Evolutionary conservation across 2,888 invertebrate species (phyloP).

Genomic region (Alcis repandata): DNA sequence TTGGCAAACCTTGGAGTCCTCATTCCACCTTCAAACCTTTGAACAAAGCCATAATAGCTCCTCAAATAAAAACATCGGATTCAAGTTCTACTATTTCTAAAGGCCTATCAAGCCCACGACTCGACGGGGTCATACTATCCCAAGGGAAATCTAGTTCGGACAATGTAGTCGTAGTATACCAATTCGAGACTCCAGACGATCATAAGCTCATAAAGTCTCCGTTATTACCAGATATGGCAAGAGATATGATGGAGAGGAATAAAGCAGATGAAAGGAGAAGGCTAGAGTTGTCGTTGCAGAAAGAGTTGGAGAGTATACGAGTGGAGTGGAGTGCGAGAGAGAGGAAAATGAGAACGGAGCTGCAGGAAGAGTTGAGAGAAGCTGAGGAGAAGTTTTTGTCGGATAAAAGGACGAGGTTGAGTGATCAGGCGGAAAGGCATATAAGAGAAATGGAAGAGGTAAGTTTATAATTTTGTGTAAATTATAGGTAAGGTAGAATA

Average conservation of each 20-base stretch:
- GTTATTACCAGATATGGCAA: constrained; percentile 73
- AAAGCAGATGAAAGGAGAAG: constrained; percentile 77
- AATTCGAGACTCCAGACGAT: constrained; percentile 77
- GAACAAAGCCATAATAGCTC: constrained; percentile 62
- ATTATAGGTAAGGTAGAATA: no score
- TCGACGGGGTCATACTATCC: constrained; percentile 79
- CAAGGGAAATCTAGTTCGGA: constrained; percentile 80
- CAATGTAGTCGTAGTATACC: constrained; percentile 81
- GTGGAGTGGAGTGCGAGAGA: constrained; percentile 86
- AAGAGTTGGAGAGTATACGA: constrained; percentile 84
- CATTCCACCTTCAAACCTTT: constrained; percentile 73
- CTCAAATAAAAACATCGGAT: constrained; percentile 69
- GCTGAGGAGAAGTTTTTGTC: constrained; percentile 78
- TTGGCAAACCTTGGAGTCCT: constrained; percentile 73
- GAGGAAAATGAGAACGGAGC: constrained; percentile 84
- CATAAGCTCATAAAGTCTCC: constrained; percentile 72
- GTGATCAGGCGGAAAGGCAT: constrained; percentile 79
- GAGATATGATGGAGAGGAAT: constrained; percentile 77
- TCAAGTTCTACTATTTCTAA: constrained; percentile 59
- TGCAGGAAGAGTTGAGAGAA: constrained; percentile 83
- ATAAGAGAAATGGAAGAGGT: constrained; percentile 80
- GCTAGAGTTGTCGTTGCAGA: constrained; percentile 76
- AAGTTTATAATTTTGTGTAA: constrained; percentile 27
- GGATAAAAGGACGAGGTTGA: constrained; percentile 75
- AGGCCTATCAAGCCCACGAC: constrained; percentile 70